Evolutionary conservation across 1,140 invertebrate genomes (phyloP), one percentile per base, ranked within the genome.

Genomic region (Helicoverpa zea): DNA sequence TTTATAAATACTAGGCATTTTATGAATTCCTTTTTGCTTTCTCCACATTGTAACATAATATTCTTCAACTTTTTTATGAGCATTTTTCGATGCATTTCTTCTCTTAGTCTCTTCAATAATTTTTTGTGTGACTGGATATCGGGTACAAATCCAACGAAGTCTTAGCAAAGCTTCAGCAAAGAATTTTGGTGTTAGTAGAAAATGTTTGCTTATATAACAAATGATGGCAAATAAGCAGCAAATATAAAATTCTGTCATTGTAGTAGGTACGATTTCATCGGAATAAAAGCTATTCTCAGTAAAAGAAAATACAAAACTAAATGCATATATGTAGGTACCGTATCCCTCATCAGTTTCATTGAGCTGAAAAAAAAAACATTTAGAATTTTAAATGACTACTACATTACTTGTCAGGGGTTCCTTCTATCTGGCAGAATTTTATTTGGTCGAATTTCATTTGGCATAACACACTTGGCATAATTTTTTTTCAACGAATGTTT

Each of bases 31-130:
- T 58, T 83, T 78, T n/a, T 87, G 86, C 83, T 89, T 91, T n/a
- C 82, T 87, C 91, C 92, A 94, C 75, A 91, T 88, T 2, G 89
- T 23, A 2, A 61, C 82, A 82, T 92, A 94, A 81, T 91, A 93
- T 7, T 89, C 85, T 84, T 88, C 84, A 10, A 94, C 90, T 16
- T 87, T 84, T 30, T 87, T 43, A 70, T 90, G 75, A 2, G 91
- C 87, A 56, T 86, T 85, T 10, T 83, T 68, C 13, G 82, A 84
- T 7, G 89, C 81, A 81, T 91, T 92, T 80, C 89, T 88, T 59
- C 89, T 85, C 68, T 85, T 73, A 13, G 91, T 91, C 81, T 94
- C 92, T 35, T 87, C 82, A 61, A 91, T 85, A 63, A 92, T 86
- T 74, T 84, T 86, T 63, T 84, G 64, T 2, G 92, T 86, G 16